Percentiles rank a stretch among this genome's conserved stretches.
Conservation (phyloP, 1,140 invertebrate genomes). For the Bombus affinis region DNA sequence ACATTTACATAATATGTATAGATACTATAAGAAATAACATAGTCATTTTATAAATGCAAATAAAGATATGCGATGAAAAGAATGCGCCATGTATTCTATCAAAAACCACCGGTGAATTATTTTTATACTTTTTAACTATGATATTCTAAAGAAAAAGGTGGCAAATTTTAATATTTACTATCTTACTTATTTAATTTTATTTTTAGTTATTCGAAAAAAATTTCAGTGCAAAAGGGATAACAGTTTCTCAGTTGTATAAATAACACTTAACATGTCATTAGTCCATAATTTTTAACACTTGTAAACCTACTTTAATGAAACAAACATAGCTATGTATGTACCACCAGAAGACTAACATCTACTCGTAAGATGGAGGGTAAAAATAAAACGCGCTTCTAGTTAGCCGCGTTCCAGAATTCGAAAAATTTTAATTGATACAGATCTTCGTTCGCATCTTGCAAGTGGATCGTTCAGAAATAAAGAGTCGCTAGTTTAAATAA, state of each 20-base stretch:
- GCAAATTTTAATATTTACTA: background rate
- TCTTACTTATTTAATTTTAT: no score
- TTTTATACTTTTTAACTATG: background rate
- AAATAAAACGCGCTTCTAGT: conserved; percentile 31
- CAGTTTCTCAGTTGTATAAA: no score
- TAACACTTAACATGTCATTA: no score
- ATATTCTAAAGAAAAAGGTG: background rate
- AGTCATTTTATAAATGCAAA: background rate
- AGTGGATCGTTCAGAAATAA: background rate
- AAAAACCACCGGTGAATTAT: background rate
- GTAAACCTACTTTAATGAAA: background rate
- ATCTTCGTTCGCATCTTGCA: background rate
- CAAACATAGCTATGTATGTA: background rate
- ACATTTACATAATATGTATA: background rate
- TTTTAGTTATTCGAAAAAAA: background rate
- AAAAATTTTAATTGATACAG: conserved; percentile 21
- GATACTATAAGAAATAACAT: background rate
- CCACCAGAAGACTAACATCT: background rate
- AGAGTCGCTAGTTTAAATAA: no score
- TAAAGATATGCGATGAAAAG: background rate
- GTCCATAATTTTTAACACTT: background rate
- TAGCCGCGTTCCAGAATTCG: conserved; percentile 10
- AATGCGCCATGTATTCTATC: background rate
- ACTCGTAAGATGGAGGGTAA: conserved; percentile 17
- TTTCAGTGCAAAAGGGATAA: background rate